Evolutionary conservation across 2,113 vertebrate genomes (phyloP), one percentile per base, ranked within the genome.

Genomic region (Nothobranchius furzeri): DNA sequence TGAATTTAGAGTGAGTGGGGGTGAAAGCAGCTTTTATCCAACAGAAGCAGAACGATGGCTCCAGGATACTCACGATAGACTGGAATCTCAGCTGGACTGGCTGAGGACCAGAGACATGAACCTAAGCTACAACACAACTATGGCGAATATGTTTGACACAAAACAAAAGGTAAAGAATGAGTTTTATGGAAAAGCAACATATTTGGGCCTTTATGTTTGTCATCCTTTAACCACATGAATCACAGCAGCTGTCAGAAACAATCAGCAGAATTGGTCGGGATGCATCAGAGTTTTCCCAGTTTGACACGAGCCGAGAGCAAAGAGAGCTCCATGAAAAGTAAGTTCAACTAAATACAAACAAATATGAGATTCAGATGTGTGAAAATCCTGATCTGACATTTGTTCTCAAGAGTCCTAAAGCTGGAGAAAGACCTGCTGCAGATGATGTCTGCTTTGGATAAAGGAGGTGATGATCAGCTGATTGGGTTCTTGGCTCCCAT

Each of bases 361-460:
- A 53, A 30, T 30, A 30, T 30, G 10, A 37, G 0, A 46, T 62
- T 63, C 35, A 35, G 37, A 17, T 52, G 51, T 43, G 47, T 46
- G 4, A 69, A 61, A 53, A 43, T 73, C 15, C 52, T 55, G 1
- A 50, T 70, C 43, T 69, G 10, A 71, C 60, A 61, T 75, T 59
- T 24, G 47, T n/a, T 61, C 60, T 40, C 10, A 66, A 94, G 93
- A 82, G 80, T 93, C 71, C 68, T 87, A 30, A 72, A 88, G 73
- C 61, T 94, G 81, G 92, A 93, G 73, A 80, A 85, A 67, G 91
- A 93, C 48, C 73, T 94, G 75, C 47, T 82, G 52, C 88, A 91
- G 59, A 79, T 91, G 50, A 90, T 71, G 64, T 69, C 57, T 12
- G 60, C 6, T 62, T 72, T 91, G 60, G 82, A 87, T 30, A 74